Base-by-base conservation (phyloP, 2,888 invertebrate genomes). In the Eupithecia dodoneata region DNA sequence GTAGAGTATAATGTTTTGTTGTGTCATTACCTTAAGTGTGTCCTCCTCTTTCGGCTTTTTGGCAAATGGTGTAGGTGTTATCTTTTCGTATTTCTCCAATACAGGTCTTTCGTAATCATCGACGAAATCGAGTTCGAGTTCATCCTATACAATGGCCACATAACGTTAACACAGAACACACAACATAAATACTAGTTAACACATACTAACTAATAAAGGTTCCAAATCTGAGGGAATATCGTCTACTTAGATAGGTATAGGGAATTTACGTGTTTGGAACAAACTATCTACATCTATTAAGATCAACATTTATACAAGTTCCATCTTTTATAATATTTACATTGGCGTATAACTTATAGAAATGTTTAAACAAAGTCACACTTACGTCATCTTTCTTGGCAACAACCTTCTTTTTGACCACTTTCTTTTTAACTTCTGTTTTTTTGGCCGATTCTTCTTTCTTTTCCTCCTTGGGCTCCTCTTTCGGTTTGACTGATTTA, bases 91-190 rank as follows among this genome's bases (percentile, higher is more conserved):
- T 92, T 96, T 97, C 91, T 97, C 97, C 88, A 97, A 94, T 73
- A 96, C 96, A 3, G 97, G 96, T 85, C 97, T 96, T 89, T 97
- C 97, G 91, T 98, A 98, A 94, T 98, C 97, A 73, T 97, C 97
- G 87, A 94, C 93, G 88, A 95, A 95, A 87, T 95, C 95, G 89
- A 94, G 85, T 88, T 89, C 88, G 89, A 94, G 85, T 88, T 89
- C 88, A 78, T 92, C 95, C 95, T 95, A 94, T 85, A 90, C 84
- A 92, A 92, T 91, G 83, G 90, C 79, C 92, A 93, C 93, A 87
- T 88, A 85, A 84, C 83, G 88, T 90, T 89, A 90, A 83, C 86
- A 91, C 90, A 87, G 83, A 84, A 87, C 88, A 87, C 88, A 86
- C 87, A 84, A 87, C 80, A 86, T 85, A 85, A 79, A 84, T 75